Base-by-base conservation (phyloP, 2,888 invertebrate genomes). In the Ormia ochracea region DNA sequence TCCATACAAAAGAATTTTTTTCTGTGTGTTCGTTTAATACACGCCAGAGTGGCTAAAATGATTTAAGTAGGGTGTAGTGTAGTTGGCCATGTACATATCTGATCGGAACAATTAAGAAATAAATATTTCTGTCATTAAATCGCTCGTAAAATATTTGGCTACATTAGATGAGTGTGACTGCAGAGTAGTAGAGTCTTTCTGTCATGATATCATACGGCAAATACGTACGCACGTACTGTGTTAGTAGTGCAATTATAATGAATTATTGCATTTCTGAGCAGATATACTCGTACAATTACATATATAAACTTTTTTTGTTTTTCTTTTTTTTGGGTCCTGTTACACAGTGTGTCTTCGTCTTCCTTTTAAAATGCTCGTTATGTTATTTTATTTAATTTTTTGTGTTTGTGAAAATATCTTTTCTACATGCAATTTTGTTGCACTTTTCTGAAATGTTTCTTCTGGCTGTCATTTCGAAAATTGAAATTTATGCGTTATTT, bases 181-280 rank as follows among this genome's bases (percentile, higher is more conserved):
- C 23, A 26, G 6, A 10, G 31, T 50, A 48, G 38, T 28, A 41
- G n/a, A n/a, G 17, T 65, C 50, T 50, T 48, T 61, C n/a, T n/a
- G 43, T 21, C 54, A 43, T 19, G 4, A 9, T 43, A 52, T 23
- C 52, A 52, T 63, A 31, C 26, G 41, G 14, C 54, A 75, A 70
- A 68, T 80, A 41, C 7, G 17, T 41, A 72, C 78, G 63, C 77
- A 41, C 7, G 17, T 41, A 72, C 78, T 70, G 80, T 69, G 56
- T 58, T 74, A 56, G 36, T 69, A 59, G 68, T 83, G 87, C 86
- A 87, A 87, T 87, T 87, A 87, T 86, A 87, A 87, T 87, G 87
- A 87, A 85, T 86, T 87, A 87, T 87, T 85, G 73, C 72, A 76
- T 61, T 83, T 79, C 41, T 70, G 41, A n/a, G n/a, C n/a, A n/a